phyloP scores from a whole-genome alignment of 2,113 vertebrate species.

The Peromyscus maniculatus region DNA sequence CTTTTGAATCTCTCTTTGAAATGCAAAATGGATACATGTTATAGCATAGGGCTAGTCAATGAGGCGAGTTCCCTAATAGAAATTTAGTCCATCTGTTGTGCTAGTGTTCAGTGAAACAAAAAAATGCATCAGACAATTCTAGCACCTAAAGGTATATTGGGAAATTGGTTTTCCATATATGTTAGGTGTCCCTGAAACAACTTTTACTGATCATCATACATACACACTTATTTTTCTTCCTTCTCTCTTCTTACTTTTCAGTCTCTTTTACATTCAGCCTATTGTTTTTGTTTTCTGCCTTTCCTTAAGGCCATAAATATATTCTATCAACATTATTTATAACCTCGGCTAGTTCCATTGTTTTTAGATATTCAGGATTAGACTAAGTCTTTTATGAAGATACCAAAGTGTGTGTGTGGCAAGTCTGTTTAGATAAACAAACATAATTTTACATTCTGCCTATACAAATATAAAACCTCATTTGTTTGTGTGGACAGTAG shows the following conservation, averaged over 20 bases:
- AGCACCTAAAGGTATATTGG: not conserved
- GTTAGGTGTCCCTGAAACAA: not conserved
- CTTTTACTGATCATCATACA: not conserved
- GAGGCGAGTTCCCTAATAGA: not conserved
- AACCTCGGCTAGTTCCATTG: not conserved
- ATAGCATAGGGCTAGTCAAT: slow-evolving; percentile 15
- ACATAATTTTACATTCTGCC: not conserved
- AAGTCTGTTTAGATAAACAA: not conserved
- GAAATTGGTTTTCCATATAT: not conserved
- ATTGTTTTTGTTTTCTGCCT: not conserved
- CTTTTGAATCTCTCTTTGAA: slow-evolving; percentile 57
- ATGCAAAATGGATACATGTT: slow-evolving; percentile 59
- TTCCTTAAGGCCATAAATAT: not conserved
- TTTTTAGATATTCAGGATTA: not conserved
- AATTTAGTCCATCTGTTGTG: slow-evolving; percentile 52
- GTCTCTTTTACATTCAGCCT: not conserved
- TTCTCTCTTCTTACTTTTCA: not conserved
- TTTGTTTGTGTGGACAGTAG: slow-evolving; percentile 22
- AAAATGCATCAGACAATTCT: slow-evolving; percentile 2
- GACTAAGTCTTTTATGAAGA: not conserved
- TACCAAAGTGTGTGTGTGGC: not conserved
- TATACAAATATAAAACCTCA: not conserved
- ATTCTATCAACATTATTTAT: not conserved
- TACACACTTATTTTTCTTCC: not conserved
- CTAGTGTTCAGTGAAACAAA: slow-evolving; percentile 14